phyloP scores from a whole-genome alignment of 2,888 invertebrate species.

The Tridacna crocea region DNA sequence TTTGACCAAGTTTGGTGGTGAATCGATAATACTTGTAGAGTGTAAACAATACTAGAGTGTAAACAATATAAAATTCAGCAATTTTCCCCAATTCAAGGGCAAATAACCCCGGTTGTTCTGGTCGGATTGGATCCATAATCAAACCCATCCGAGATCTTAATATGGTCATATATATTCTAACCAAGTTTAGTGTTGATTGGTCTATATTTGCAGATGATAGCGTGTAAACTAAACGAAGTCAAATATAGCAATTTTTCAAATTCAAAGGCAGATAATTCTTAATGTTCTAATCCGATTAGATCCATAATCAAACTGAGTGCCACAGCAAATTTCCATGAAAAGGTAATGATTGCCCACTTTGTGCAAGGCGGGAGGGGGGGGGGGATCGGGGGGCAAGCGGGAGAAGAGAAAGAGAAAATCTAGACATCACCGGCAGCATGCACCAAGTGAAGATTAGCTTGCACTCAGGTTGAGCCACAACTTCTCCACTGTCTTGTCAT shows the following conservation, averaged over 20 bases:
- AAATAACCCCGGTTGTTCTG: conserved; percentile 7
- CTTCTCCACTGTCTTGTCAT: no score
- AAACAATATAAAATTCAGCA: not conserved
- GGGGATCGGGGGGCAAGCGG: not conserved
- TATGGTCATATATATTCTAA: not conserved
- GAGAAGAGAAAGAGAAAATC: conserved; percentile 6
- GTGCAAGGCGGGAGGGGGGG: not conserved
- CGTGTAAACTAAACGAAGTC: not conserved
- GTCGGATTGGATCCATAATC: not conserved
- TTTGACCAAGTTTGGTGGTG: not conserved
- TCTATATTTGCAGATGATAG: conserved; percentile 9
- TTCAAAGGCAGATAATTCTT: no score
- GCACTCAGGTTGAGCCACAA: no score
- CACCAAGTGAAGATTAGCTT: no score
- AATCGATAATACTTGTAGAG: not conserved
- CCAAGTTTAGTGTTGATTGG: conserved; percentile 8
- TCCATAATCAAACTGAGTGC: no score
- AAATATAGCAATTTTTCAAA: no score
- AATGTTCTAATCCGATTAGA: no score
- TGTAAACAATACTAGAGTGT: conserved; percentile 14
- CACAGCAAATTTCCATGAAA: no score
- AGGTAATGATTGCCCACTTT: not conserved
- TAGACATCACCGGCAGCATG: not conserved
- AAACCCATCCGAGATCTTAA: conserved; percentile 5
- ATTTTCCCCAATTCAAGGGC: conserved; percentile 12